A percentile compares a stretch with the other conserved stretches of the same genome.
These are phyloP conservation scores for Aplodontia rufa DNA, from an alignment of 2,113 vertebrate species.

Conservation along the genomic window DNA sequence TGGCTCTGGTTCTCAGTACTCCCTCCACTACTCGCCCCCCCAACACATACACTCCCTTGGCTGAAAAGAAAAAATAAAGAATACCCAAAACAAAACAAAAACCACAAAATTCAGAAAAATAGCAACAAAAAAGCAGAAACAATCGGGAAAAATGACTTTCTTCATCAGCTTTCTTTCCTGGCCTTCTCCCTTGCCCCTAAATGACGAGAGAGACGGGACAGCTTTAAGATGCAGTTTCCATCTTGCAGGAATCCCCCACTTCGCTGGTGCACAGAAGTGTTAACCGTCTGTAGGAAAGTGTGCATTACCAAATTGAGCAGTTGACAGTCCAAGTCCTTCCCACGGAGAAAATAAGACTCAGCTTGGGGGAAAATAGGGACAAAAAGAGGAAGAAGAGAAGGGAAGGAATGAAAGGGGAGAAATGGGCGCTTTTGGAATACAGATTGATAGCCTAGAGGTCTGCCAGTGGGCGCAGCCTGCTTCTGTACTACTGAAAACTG, in stretches of 20 bases:
- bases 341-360: not conserved
- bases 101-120: not conserved
- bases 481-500: not conserved
- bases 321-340: not conserved
- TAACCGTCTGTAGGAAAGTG: not conserved
- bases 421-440: not conserved
- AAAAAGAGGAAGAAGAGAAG: not conserved
- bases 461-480: not conserved
- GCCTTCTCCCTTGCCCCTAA: not conserved
- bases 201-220: not conserved
- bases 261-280: not conserved
- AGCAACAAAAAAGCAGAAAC: not conserved
- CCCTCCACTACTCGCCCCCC: too few relatives aligned
- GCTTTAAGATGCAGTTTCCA: not conserved
- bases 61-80: too few relatives aligned
- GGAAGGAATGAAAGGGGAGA: not conserved
- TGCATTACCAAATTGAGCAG: not conserved
- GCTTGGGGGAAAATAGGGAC: not conserved
- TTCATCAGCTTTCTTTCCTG: not conserved
- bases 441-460: not conserved
- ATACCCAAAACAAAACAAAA: too few relatives aligned
- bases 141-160: not conserved
- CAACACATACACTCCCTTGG: too few relatives aligned
- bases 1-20: not conserved
- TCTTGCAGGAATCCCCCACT: not conserved